These are phyloP conservation scores for Watsonalla cultraria DNA, from an alignment of 2,888 invertebrate genomes.

Conservation along the genomic window DNA sequence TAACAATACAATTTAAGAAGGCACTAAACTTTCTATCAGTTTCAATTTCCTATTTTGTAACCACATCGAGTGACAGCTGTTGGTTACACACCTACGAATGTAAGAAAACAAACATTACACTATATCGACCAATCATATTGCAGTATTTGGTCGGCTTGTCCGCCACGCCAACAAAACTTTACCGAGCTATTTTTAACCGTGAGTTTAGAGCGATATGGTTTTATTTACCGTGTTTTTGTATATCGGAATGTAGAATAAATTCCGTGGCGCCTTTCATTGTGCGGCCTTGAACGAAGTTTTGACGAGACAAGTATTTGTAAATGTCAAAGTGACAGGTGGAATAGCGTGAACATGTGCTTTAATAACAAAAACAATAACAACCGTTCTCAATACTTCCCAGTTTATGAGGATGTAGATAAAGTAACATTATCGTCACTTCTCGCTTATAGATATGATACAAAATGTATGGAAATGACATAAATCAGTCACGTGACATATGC, in stretches of 20 bases:
- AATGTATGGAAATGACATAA: too few species aligned
- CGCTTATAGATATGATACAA: too few species aligned
- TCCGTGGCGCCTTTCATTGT: slow-evolving; percentile 6
- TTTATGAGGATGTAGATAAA: too few species aligned
- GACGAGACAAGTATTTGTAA: slow-evolving; percentile 10
- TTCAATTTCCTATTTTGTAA: too few species aligned
- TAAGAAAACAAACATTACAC: neutral
- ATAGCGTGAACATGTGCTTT: slow-evolving; percentile 5
- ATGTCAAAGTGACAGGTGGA: slow-evolving; percentile 12
- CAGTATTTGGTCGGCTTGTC: slow-evolving; percentile 36
- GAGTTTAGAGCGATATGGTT: neutral
- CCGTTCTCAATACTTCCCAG: too few species aligned
- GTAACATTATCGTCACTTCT: too few species aligned
- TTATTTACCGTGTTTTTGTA: neutral
- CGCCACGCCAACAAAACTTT: slow-evolving; percentile 29
- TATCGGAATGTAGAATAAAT: slow-evolving; percentile 18
- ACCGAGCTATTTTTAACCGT: slow-evolving; percentile 15
- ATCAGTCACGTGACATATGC: too few species aligned
- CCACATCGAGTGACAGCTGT: too few species aligned
- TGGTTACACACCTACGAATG: too few species aligned
- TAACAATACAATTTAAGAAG: too few species aligned
- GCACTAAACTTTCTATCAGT: too few species aligned
- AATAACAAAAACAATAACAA: neutral
- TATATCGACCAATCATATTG: slow-evolving; percentile 26
- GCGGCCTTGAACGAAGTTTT: slow-evolving; percentile 22